These are phyloP conservation scores for Stomorhina lunata DNA, from an alignment of 2,888 invertebrate species.

Conservation along the genomic window DNA sequence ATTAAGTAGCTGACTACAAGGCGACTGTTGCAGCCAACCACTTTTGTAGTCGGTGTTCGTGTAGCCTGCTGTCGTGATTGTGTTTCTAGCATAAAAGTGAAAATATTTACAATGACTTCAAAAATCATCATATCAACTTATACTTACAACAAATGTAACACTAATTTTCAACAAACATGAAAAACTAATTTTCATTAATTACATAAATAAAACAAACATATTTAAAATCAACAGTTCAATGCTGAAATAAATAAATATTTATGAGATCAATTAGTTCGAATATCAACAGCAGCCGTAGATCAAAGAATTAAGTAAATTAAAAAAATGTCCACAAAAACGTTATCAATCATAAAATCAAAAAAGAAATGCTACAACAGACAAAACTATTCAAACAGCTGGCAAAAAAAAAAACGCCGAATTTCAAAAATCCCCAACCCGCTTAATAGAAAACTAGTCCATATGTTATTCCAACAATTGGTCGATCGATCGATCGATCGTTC, in stretches of 20 bases:
- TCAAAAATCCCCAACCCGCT: neutral
- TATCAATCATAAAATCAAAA: slow-evolving; percentile 1
- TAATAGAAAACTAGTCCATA: slow-evolving; percentile 19
- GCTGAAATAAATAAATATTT: slow-evolving; percentile 39
- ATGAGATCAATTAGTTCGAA: slow-evolving; percentile 47
- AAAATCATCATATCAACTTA: neutral
- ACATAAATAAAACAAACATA: neutral
- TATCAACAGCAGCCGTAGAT: neutral
- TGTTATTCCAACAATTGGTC: neutral
- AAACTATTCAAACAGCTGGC: slow-evolving; percentile 45
- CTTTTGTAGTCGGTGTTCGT: too few species aligned
- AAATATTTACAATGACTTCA: too few species aligned
- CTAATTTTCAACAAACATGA: neutral
- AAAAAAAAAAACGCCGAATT: neutral
- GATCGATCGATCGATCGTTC: neutral
- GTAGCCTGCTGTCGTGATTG: too few species aligned
- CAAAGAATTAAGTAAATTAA: neutral
- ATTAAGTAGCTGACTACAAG: too few species aligned
- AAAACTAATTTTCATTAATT: slow-evolving; percentile 19
- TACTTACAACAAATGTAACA: neutral
- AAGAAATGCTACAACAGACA: slow-evolving; percentile 16
- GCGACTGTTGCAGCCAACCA: too few species aligned
- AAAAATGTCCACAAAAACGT: slow-evolving; percentile 8
- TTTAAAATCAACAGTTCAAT: neutral
- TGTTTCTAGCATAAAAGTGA: too few species aligned